Conservation (phyloP, 2,888 invertebrate genomes). For the Papilio demoleus region DNA sequence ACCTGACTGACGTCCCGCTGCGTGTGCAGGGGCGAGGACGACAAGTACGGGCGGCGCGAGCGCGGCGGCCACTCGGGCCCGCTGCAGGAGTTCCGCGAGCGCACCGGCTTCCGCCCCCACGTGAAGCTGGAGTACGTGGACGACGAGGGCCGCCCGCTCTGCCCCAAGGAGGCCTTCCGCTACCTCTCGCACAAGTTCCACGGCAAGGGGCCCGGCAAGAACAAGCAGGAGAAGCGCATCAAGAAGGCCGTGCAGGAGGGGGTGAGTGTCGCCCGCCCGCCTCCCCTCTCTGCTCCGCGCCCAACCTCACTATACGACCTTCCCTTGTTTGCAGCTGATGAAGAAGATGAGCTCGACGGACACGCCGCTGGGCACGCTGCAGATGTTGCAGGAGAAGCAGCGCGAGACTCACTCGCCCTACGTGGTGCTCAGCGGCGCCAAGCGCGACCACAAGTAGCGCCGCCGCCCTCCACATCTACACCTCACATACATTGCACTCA, state of each 20-base stretch:
- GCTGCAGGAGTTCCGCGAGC: constrained; percentile 95
- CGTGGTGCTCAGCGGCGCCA: constrained; percentile 95
- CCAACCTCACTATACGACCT: neutral
- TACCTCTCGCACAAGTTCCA: constrained; percentile 99
- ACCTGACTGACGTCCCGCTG: constrained; percentile 26
- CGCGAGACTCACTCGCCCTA: constrained; percentile 96
- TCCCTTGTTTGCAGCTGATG: constrained; percentile 88
- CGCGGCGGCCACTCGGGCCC: constrained; percentile 87
- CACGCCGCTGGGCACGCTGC: constrained; percentile 97
- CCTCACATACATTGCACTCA: neutral
- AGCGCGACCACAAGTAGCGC: constrained; percentile 73
- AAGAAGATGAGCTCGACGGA: constrained; percentile 99
- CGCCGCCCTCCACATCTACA: neutral
- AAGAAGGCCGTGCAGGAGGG: constrained; percentile 97
- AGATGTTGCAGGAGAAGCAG: constrained; percentile 97
- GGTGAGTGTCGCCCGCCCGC: constrained; percentile 74
- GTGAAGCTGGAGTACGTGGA: constrained; percentile 98
- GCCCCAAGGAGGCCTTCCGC: constrained; percentile 98
- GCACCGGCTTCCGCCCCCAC: constrained; percentile 94
- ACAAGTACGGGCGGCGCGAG: constrained; percentile 89
- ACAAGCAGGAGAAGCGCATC: constrained; percentile 97
- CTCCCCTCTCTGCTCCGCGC: too few relatives aligned
- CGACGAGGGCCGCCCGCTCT: constrained; percentile 95
- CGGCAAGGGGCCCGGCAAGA: constrained; percentile 99
- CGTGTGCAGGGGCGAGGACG: constrained; percentile 86